Evolutionary conservation across 2,113 vertebrate species (phyloP).

Genomic region (Pungitius pungitius): DNA sequence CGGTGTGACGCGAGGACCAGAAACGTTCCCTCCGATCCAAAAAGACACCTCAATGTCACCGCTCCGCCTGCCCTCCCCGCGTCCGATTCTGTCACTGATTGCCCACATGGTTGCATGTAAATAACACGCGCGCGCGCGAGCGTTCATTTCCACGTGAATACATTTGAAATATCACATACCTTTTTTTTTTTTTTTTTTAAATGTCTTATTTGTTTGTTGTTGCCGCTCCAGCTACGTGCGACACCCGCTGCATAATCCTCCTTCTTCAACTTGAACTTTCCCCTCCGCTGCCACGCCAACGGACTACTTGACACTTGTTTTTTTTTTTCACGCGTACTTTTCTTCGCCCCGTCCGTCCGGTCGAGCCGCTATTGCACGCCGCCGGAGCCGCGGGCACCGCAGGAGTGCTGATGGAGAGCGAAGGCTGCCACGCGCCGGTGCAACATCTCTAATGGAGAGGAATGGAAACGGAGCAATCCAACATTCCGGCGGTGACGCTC

Average conservation of each 20-base stretch:
- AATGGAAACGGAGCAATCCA: constrained; percentile 69
- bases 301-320: constrained; percentile 64
- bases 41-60: constrained; percentile 73
- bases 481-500: constrained; percentile 34
- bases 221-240: constrained; percentile 35
- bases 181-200: constrained; percentile 40
- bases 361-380: constrained; percentile 29
- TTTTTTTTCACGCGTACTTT: constrained; percentile 54
- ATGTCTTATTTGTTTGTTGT: neutral
- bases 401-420: constrained; percentile 48
- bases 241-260: constrained; percentile 72
- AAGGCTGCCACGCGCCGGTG: constrained; percentile 44
- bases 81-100: constrained; percentile 30
- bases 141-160: constrained; percentile 27
- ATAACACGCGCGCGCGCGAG: constrained; percentile 29
- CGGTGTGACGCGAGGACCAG: constrained; percentile 10
- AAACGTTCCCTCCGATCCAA: constrained; percentile 17
- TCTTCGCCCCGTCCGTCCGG: constrained; percentile 46
- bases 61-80: constrained; percentile 50
- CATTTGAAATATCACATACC: constrained; percentile 72
- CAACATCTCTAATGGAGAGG: constrained; percentile 59
- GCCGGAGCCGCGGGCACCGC: constrained; percentile 33
- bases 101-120: constrained; percentile 52
- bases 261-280: constrained; percentile 78
- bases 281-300: constrained; percentile 47